Conservation (phyloP, 2,888 invertebrate species). For the Priocnemis perturbator region DNA sequence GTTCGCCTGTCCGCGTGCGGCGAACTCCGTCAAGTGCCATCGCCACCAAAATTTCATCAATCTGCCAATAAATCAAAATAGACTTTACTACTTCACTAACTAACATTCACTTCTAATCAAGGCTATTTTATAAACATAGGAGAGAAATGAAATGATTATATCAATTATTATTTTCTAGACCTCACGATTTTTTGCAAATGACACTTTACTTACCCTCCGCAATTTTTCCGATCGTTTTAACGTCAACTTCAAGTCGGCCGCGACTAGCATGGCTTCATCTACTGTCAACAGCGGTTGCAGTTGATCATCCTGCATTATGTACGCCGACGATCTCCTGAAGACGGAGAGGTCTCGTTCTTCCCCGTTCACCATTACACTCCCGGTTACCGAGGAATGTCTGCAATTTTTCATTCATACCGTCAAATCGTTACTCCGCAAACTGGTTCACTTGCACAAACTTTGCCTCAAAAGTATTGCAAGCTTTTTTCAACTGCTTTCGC, state of each 20-base stretch:
- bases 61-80: constrained; percentile 76
- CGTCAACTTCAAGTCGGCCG: constrained; percentile 91
- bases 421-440: too few species aligned
- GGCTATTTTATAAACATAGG: not conserved
- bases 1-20: constrained; percentile 81
- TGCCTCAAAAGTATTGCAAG: too few species aligned
- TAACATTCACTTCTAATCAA: too few species aligned
- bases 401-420: constrained; percentile 20
- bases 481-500: not conserved
- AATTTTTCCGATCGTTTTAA: constrained; percentile 80
- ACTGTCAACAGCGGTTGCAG: constrained; percentile 90
- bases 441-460: too few species aligned
- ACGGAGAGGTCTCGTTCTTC: constrained; percentile 80
- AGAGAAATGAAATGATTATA: not conserved
- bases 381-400: constrained; percentile 76
- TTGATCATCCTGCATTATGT: constrained; percentile 92
- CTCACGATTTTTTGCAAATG: not conserved
- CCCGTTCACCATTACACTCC: constrained; percentile 85
- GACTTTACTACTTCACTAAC: too few species aligned
- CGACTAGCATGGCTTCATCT: constrained; percentile 89
- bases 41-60: constrained; percentile 86
- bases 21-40: constrained; percentile 83
- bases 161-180: too few species aligned
- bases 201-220: constrained; percentile 80
- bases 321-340: constrained; percentile 79